phyloP scores from a whole-genome alignment of 2,113 vertebrate genomes.

The Anser cygnoides region DNA sequence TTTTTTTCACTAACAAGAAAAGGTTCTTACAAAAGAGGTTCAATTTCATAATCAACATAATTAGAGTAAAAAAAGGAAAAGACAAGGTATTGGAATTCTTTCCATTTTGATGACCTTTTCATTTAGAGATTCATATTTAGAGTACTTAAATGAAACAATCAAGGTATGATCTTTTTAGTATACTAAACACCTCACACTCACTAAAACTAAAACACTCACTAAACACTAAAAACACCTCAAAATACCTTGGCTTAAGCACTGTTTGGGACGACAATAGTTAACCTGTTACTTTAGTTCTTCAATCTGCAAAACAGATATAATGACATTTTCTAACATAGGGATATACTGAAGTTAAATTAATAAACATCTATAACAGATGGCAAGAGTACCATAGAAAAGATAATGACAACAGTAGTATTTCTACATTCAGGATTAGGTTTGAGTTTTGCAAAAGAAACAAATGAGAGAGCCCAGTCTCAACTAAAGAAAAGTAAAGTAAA shows the following conservation, averaged over 20 bases:
- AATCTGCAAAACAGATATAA: not conserved
- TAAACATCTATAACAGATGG: not conserved
- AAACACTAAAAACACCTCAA: not conserved
- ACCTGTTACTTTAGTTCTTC: not conserved
- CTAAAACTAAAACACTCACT: no score
- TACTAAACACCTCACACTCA: not conserved
- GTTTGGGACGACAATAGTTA: not conserved
- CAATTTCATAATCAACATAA: not conserved
- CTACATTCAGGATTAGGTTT: not conserved
- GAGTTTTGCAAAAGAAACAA: not conserved
- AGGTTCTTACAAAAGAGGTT: not conserved
- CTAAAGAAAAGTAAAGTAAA: not conserved
- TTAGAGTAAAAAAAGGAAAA: not conserved
- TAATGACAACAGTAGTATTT: not conserved
- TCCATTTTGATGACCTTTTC: not conserved
- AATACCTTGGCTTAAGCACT: not conserved
- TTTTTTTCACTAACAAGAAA: not conserved
- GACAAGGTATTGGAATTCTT: not conserved
- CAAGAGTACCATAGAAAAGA: not conserved
- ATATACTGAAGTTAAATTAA: not conserved
- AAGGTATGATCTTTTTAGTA: not conserved
- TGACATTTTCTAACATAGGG: not conserved
- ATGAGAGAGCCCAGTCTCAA: fast-evolving
- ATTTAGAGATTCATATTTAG: not conserved
- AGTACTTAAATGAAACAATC: not conserved